A percentile compares a stretch with the other conserved stretches of the same genome.
These are phyloP conservation scores for Alauda arvensis DNA, from an alignment of 2,797 vertebrate genomes.

Conservation along the genomic window DNA sequence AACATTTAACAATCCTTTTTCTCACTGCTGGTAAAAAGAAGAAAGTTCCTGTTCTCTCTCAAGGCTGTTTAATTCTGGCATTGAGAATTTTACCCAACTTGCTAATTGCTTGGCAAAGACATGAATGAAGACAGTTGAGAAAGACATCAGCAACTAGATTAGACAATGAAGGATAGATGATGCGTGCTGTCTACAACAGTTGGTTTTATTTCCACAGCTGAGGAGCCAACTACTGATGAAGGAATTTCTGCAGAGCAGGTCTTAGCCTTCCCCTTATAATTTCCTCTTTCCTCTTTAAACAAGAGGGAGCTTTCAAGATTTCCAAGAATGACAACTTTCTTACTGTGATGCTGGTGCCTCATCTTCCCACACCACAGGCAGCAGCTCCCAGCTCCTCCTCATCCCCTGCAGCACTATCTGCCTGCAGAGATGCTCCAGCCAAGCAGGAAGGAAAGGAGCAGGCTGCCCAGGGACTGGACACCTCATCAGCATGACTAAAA, in stretches of 20 bases:
- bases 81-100: not conserved
- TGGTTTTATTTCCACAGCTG: not conserved
- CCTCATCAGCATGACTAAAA: not conserved
- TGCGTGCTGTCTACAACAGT: not conserved
- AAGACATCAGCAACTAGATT: not conserved
- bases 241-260: not conserved
- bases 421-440: not conserved
- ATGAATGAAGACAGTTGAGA: not conserved
- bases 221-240: not conserved
- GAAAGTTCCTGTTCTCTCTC: not conserved
- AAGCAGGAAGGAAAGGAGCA: not conserved
- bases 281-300: not conserved
- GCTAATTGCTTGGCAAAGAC: not conserved
- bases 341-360: not conserved
- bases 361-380: not conserved
- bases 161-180: not conserved
- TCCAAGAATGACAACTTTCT: not conserved
- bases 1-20: not conserved
- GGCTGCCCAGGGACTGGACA: not conserved
- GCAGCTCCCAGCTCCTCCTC: not conserved
- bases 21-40: not conserved
- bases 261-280: not conserved
- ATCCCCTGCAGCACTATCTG: not conserved
- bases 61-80: not conserved
- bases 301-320: not conserved